Conservation (phyloP, 2,888 invertebrate genomes). For the Argynnis bischoffii region DNA sequence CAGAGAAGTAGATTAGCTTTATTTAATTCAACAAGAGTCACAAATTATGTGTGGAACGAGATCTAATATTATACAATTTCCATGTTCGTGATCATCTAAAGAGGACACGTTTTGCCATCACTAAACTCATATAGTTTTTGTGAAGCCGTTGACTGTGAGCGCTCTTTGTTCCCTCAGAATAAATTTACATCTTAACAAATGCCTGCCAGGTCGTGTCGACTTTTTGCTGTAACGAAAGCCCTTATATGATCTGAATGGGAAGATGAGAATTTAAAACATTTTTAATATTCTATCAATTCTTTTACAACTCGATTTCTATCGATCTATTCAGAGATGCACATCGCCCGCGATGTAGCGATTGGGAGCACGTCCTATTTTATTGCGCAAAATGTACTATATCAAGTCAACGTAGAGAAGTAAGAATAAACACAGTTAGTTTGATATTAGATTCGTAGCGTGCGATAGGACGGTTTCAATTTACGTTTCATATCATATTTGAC, state of each 20-base stretch:
- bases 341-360: slow-evolving; percentile 39
- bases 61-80: slow-evolving; percentile 15
- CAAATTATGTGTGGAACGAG: neutral
- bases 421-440: slow-evolving; percentile 24
- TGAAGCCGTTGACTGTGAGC: slow-evolving; percentile 48
- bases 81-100: slow-evolving; percentile 13
- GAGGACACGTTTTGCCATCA: slow-evolving; percentile 31
- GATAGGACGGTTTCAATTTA: slow-evolving; percentile 40
- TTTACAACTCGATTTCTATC: slow-evolving; percentile 45
- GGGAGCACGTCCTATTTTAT: slow-evolving; percentile 41
- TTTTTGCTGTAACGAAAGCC: slow-evolving; percentile 60
- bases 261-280: slow-evolving; percentile 59
- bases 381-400: slow-evolving; percentile 33
- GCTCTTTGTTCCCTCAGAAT: slow-evolving; percentile 56
- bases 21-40: neutral
- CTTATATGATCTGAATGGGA: slow-evolving; percentile 67
- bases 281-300: slow-evolving; percentile 45
- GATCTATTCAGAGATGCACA: slow-evolving; percentile 47
- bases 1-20: neutral
- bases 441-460: slow-evolving; percentile 23
- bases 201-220: slow-evolving; percentile 54
- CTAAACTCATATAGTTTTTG: slow-evolving; percentile 66
- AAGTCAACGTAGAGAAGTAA: slow-evolving; percentile 15
- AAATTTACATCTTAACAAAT: slow-evolving; percentile 77
- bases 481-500: slow-evolving; percentile 39